A percentile compares a stretch with the other conserved stretches of the same genome.
phyloP scores from a whole-genome alignment of 1,140 invertebrate species.

The Heliothis subflexa region DNA sequence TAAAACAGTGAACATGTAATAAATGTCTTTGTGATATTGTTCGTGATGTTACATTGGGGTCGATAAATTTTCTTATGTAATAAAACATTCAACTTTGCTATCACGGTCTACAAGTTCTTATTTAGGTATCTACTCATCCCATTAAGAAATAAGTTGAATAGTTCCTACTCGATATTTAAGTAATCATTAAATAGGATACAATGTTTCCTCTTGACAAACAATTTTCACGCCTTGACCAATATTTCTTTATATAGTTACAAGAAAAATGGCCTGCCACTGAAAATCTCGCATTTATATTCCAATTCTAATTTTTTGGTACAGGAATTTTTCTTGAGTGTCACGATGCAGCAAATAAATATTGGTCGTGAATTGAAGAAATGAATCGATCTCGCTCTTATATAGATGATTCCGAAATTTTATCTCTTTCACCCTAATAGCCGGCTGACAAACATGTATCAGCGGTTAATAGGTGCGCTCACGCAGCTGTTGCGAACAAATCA shows the following conservation, averaged over 20 bases:
- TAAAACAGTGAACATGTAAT: conserved; percentile 56
- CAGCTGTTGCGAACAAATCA: conserved; percentile 86
- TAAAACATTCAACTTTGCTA: conserved; percentile 30
- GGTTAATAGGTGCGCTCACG: conserved; percentile 84
- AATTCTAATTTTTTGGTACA: conserved; percentile 78
- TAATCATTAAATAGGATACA: conserved; percentile 29
- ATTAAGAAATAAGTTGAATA: neutral
- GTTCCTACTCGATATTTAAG: conserved; percentile 13
- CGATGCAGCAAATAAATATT: conserved; percentile 83
- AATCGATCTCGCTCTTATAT: conserved; percentile 81
- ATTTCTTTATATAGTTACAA: conserved; percentile 79
- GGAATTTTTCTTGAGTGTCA: conserved; percentile 81
- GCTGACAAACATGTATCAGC: conserved; percentile 85
- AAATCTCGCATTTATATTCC: conserved; percentile 73
- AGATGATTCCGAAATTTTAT: conserved; percentile 76
- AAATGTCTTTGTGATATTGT: conserved; percentile 60
- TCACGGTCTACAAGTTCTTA: conserved; percentile 24
- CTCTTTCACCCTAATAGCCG: conserved; percentile 84
- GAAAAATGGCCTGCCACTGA: conserved; percentile 76
- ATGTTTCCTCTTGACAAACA: conserved; percentile 30
- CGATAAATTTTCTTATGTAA: conserved; percentile 48
- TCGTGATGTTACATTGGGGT: conserved; percentile 41
- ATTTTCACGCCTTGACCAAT: conserved; percentile 70
- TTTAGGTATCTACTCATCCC: neutral
- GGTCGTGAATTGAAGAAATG: conserved; percentile 77